Conservation (phyloP, 2,888 invertebrate genomes). For the Apoderus coryli region DNA sequence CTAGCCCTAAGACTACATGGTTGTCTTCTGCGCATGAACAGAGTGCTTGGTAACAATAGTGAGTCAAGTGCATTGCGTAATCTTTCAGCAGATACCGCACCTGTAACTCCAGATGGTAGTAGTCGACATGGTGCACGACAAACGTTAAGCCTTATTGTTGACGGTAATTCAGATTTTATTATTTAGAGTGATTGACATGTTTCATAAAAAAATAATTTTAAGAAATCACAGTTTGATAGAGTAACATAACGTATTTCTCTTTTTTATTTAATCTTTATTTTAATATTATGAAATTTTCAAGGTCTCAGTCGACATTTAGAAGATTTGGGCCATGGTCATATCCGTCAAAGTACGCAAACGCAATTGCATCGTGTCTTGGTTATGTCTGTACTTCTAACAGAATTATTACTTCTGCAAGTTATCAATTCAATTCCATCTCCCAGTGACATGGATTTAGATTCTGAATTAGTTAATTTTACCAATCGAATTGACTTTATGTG, state of each 20-base stretch:
- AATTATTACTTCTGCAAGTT: conserved; percentile 34
- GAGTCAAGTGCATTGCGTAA: conserved; percentile 16
- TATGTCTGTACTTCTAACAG: conserved; percentile 35
- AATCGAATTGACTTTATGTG: conserved; percentile 29
- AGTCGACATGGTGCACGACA: conserved; percentile 29
- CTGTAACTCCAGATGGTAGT: conserved; percentile 27
- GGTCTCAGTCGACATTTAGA: conserved; percentile 36
- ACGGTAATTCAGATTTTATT: no score
- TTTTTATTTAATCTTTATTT: no score
- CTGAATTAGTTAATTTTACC: conserved; percentile 27
- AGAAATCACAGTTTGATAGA: no score
- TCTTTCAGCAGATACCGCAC: conserved; percentile 16
- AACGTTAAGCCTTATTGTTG: conserved; percentile 33
- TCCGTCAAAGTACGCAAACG: conserved; percentile 19
- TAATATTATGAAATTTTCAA: no score
- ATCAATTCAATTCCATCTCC: conserved; percentile 33
- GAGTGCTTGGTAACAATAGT: conserved; percentile 21
- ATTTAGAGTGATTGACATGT: no score
- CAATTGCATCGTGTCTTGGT: conserved; percentile 30
- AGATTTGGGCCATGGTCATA: conserved; percentile 22
- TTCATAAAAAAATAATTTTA: no score
- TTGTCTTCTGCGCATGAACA: conserved; percentile 26
- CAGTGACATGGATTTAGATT: conserved; percentile 27
- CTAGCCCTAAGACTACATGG: conserved; percentile 26
- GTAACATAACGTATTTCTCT: no score